Conservation (phyloP, 2,113 vertebrate genomes). For the Microcebus jonahi region DNA sequence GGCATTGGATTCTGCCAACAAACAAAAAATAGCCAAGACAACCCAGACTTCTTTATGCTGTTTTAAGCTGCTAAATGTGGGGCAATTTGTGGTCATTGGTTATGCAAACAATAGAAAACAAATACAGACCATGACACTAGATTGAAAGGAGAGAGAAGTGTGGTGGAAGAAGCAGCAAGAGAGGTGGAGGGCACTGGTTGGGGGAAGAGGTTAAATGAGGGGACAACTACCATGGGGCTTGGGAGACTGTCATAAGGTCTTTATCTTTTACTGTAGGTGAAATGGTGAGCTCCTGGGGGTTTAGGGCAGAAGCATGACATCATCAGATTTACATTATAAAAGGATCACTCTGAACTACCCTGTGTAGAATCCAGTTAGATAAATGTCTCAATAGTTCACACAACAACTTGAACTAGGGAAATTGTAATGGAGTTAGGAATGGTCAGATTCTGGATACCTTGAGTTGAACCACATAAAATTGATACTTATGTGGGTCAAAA, state of each 20-base stretch:
- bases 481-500: neutral
- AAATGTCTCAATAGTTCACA: neutral
- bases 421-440: neutral
- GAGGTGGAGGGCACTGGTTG: neutral
- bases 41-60: neutral
- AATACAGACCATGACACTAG: neutral
- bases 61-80: conserved; percentile 8
- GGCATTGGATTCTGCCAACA: neutral
- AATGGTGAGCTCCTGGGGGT: neutral
- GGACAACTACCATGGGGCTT: neutral
- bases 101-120: conserved; percentile 3
- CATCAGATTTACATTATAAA: neutral
- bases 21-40: neutral
- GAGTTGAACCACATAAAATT: neutral
- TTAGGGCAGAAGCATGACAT: neutral
- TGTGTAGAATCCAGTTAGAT: neutral
- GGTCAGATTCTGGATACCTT: neutral
- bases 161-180: neutral
- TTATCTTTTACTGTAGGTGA: neutral
- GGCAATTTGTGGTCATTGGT: neutral
- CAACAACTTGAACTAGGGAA: neutral
- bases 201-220: neutral
- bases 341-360: neutral
- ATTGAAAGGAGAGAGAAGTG: neutral
- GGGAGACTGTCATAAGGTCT: neutral